phyloP scores from a whole-genome alignment of 2,113 vertebrate genomes.

The Bubo blakistoni region DNA sequence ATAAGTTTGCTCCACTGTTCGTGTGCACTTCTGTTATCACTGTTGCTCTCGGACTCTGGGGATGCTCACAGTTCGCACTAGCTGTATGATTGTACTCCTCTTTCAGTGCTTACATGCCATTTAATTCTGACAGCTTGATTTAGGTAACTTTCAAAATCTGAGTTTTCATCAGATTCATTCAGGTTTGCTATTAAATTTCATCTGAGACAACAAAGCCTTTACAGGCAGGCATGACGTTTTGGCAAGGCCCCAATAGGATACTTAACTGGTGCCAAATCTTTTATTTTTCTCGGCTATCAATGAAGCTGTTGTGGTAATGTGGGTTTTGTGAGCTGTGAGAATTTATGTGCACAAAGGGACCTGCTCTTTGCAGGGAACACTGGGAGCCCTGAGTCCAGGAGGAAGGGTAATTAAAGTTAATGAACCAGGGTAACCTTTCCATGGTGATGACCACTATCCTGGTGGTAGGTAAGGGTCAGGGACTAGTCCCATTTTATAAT shows the following conservation, averaged over 20 bases:
- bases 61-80: background rate
- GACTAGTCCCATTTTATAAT: conserved; percentile 47
- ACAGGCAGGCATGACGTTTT: conserved; percentile 70
- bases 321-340: conserved; percentile 82
- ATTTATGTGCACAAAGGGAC: conserved; percentile 79
- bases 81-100: background rate
- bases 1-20: background rate
- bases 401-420: conserved; percentile 82
- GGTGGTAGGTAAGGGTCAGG: conserved; percentile 70
- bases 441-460: conserved; percentile 69
- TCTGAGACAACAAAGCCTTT: conserved; percentile 56
- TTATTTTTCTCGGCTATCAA: conserved; percentile 79
- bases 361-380: conserved; percentile 80
- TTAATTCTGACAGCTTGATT: conserved; percentile 16
- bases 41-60: background rate
- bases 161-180: conserved; percentile 59
- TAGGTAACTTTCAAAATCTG: conserved; percentile 44
- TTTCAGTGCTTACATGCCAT: background rate
- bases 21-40: background rate
- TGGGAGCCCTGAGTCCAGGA: conserved; percentile 73
- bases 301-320: conserved; percentile 81
- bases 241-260: conserved; percentile 72
- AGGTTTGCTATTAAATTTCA: conserved; percentile 71
- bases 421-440: conserved; percentile 80
- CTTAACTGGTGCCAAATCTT: conserved; percentile 73